Evolutionary conservation across 1,140 invertebrate genomes (phyloP).

Genomic region (Pectinophora gossypiella): DNA sequence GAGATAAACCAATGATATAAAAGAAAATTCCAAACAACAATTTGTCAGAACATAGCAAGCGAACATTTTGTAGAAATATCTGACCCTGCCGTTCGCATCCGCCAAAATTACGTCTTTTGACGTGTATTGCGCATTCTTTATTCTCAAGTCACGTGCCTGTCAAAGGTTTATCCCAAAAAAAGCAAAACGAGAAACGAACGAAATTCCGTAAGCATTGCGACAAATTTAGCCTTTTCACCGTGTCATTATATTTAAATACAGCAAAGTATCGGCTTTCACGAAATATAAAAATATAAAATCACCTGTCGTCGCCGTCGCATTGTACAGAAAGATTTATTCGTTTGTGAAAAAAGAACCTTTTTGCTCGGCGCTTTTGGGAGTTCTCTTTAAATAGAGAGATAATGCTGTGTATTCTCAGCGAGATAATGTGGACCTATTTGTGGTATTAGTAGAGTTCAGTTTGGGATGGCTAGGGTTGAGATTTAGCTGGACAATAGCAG

Average conservation of each 20-base stretch:
- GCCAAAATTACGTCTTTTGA: background rate
- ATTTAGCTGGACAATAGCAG: conserved; percentile 29
- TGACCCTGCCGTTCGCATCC: no score
- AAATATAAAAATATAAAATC: conserved; percentile 33
- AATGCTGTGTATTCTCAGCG: conserved; percentile 8
- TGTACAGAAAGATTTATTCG: conserved; percentile 22
- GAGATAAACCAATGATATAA: no score
- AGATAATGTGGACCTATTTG: background rate
- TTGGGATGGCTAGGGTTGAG: background rate
- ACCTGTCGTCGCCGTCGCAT: conserved; percentile 23
- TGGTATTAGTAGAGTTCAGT: no score
- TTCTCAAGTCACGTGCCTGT: conserved; percentile 16
- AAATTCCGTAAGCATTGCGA: conserved; percentile 26
- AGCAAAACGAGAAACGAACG: conserved; percentile 19
- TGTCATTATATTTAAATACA: conserved; percentile 51
- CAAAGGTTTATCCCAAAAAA: conserved; percentile 12
- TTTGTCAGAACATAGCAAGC: no score
- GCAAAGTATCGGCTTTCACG: conserved; percentile 31
- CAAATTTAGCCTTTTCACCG: conserved; percentile 51
- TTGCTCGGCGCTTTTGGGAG: conserved; percentile 26
- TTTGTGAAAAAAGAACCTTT: conserved; percentile 19
- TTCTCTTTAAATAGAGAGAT: conserved; percentile 46
- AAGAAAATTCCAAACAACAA: no score
- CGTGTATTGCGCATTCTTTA: background rate
- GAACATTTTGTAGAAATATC: no score